Evolutionary conservation across 2,797 vertebrate species (phyloP).

Genomic region (Apogon hyalosoma): DNA sequence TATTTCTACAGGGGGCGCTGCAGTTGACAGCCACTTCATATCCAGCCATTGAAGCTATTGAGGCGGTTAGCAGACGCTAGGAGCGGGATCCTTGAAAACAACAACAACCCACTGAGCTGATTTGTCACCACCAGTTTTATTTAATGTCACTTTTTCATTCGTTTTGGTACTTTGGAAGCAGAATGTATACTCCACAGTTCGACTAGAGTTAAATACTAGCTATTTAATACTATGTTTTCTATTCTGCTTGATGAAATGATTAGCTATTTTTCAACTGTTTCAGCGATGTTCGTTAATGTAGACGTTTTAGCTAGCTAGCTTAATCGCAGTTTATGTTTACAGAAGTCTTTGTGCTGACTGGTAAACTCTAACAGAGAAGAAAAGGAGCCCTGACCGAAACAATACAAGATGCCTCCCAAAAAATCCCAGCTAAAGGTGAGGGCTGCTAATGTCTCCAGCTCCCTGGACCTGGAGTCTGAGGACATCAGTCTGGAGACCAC

Average conservation of each 20-base stretch:
- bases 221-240: background rate
- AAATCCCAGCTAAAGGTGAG: slow-evolving; percentile 76
- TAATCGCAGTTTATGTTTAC: slow-evolving; percentile 10
- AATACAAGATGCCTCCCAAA: slow-evolving; percentile 86
- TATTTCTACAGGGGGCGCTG: slow-evolving; percentile 43
- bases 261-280: slow-evolving; percentile 6
- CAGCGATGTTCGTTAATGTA: slow-evolving; percentile 17
- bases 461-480: slow-evolving; percentile 95
- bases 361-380: too few relatives aligned
- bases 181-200: background rate
- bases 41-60: background rate
- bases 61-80: slow-evolving; percentile 51
- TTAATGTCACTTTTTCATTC: fast-evolving
- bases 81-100: slow-evolving; percentile 78
- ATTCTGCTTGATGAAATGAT: background rate
- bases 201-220: background rate
- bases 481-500: slow-evolving; percentile 98
- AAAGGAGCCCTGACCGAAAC: background rate
- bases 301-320: background rate
- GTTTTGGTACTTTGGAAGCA: background rate
- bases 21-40: background rate
- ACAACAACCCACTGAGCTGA: slow-evolving; percentile 5
- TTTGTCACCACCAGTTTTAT: background rate
- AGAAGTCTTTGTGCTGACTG: background rate
- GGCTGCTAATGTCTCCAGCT: slow-evolving; percentile 90